phyloP scores from a whole-genome alignment of 2,113 vertebrate species.

The Chaetorhynchus papuensis region DNA sequence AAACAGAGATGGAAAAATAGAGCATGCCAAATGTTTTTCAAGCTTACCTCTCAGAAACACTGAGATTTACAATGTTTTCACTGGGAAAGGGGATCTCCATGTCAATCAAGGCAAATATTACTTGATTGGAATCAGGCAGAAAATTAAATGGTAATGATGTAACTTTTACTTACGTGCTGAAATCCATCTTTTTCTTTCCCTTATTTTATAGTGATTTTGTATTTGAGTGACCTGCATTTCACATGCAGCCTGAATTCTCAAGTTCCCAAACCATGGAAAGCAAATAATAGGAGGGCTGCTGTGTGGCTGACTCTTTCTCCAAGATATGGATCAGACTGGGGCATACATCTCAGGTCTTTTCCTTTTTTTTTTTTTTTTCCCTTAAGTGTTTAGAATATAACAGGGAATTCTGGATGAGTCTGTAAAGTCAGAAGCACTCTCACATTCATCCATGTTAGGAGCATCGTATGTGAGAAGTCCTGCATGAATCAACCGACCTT shows the following conservation, averaged over 20 bases:
- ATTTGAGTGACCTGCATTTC: neutral
- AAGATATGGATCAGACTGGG: neutral
- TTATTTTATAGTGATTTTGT: neutral
- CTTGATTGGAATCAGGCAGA: neutral
- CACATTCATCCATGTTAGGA: neutral
- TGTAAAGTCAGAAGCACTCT: neutral
- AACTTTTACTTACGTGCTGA: neutral
- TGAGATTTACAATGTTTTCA: neutral
- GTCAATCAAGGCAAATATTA: neutral
- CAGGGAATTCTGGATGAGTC: neutral
- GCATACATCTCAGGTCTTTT: neutral
- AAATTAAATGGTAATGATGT: neutral
- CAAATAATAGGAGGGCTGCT: neutral
- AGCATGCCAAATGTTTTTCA: neutral
- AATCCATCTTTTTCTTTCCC: neutral
- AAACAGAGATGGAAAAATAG: neutral
- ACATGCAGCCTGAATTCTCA: neutral
- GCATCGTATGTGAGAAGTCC: neutral
- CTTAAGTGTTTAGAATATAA: neutral
- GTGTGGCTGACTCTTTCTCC: neutral
- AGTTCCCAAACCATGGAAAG: neutral
- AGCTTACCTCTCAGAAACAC: neutral
- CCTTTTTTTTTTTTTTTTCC: rapidly evolving
- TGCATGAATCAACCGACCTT: neutral
- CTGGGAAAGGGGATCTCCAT: neutral